These are phyloP conservation scores for Lagenorhynchus albirostris DNA, from an alignment of 2,113 vertebrate species.

Conservation along the genomic window DNA sequence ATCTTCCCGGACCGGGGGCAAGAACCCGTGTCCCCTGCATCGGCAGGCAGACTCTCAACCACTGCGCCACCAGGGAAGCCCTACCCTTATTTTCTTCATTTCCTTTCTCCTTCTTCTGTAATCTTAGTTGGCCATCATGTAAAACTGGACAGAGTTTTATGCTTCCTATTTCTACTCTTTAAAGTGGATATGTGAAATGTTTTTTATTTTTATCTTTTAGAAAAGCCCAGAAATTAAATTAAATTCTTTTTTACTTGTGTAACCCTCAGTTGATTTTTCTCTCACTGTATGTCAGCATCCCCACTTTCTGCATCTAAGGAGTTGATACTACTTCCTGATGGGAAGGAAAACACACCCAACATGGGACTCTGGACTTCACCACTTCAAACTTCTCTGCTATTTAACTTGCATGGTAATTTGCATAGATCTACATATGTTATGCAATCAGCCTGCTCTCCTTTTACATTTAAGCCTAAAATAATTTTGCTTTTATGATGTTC, in stretches of 20 bases:
- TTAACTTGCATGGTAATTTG: conserved; percentile 70
- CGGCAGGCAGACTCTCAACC: too few relatives aligned
- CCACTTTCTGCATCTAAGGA: conserved; percentile 31
- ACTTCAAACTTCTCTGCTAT: conserved; percentile 56
- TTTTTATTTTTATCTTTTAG: conserved; percentile 59
- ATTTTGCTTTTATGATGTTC: conserved; percentile 70
- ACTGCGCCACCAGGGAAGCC: too few relatives aligned
- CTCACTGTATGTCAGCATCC: conserved; percentile 18
- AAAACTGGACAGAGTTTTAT: conserved; percentile 24
- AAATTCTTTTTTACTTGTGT: conserved; percentile 56
- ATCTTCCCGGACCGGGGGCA: too few relatives aligned
- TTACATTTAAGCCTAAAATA: conserved; percentile 73
- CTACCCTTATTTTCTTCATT: neutral
- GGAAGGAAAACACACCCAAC: conserved; percentile 50
- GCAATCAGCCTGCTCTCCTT: conserved; percentile 72
- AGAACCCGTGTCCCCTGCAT: too few relatives aligned
- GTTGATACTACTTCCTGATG: conserved; percentile 38
- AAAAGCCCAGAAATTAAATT: conserved; percentile 47
- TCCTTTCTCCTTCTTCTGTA: conserved; percentile 12
- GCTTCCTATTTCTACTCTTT: conserved; percentile 36
- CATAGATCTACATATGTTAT: conserved; percentile 75
- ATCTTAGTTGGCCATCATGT: neutral
- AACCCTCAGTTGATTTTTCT: conserved; percentile 55
- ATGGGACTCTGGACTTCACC: conserved; percentile 51
- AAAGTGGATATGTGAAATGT: conserved; percentile 26